These are phyloP conservation scores for Drosophila falleni DNA, from an alignment of 2,888 invertebrate species.

Conservation along the genomic window DNA sequence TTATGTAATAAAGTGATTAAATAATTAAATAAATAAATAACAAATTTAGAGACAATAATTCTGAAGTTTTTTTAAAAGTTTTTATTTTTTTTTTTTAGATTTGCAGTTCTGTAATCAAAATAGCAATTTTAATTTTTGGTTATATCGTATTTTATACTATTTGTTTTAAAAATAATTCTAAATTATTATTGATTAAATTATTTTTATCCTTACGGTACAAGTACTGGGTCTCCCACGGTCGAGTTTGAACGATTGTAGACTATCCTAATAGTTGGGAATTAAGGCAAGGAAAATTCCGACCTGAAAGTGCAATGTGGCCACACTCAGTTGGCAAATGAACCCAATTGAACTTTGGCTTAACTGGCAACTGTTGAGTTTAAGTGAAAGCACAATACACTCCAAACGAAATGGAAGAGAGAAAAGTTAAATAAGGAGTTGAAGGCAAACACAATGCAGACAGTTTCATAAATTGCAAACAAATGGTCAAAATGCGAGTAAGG, in stretches of 20 bases:
- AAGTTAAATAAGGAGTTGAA: constrained; percentile 15
- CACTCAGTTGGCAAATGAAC: constrained; percentile 8
- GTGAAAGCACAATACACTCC: constrained; percentile 4
- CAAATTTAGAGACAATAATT: too few relatives aligned
- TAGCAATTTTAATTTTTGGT: too few relatives aligned
- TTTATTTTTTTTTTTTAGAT: too few relatives aligned
- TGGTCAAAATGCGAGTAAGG: constrained; percentile 33
- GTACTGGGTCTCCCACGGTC: background rate
- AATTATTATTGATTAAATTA: too few relatives aligned
- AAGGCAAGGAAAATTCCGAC: background rate
- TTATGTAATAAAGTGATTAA: too few relatives aligned
- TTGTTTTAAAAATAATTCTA: too few relatives aligned
- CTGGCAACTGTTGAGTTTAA: constrained; percentile 4
- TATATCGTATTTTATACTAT: background rate
- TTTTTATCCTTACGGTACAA: too few relatives aligned
- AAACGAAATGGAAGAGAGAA: background rate
- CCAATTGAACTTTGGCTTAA: constrained; percentile 17
- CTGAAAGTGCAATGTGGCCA: background rate
- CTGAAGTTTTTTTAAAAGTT: too few relatives aligned
- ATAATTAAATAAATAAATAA: too few relatives aligned
- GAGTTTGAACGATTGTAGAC: background rate
- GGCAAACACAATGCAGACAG: constrained; percentile 21
- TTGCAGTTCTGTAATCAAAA: too few relatives aligned
- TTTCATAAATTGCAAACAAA: constrained; percentile 58
- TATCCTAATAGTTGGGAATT: background rate